Evolutionary conservation across 1,140 invertebrate genomes (phyloP).

Genomic region (Anoplophora glabripennis): DNA sequence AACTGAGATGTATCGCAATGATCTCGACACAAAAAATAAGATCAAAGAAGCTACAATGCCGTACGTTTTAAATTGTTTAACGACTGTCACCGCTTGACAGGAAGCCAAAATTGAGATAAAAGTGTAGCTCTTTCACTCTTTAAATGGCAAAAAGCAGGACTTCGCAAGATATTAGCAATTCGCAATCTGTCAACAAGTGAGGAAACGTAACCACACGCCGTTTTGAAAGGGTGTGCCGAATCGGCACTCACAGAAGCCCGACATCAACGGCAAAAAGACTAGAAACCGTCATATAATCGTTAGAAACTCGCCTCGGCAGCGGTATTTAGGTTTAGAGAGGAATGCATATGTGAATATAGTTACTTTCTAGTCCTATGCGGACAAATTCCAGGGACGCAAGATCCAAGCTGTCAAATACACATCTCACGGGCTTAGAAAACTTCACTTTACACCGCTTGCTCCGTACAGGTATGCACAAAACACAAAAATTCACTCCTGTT

Average conservation of each 20-base stretch:
- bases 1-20: too few species aligned
- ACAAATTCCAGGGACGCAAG: slow-evolving; percentile 13
- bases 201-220: not conserved
- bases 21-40: too few species aligned
- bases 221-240: slow-evolving; percentile 9
- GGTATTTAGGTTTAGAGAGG: slow-evolving; percentile 5
- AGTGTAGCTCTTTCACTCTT: too few species aligned
- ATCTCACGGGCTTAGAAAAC: slow-evolving; percentile 7
- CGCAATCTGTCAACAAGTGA: not conserved
- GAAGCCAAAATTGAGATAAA: too few species aligned
- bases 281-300: slow-evolving; percentile 12
- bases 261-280: not conserved
- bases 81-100: too few species aligned
- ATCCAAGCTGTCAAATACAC: slow-evolving; percentile 19
- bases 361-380: slow-evolving; percentile 23
- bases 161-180: too few species aligned
- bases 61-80: too few species aligned
- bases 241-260: too few species aligned
- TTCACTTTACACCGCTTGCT: not conserved
- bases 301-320: slow-evolving; percentile 8
- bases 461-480: not conserved
- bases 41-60: too few species aligned
- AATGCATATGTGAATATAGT: slow-evolving; percentile 5
- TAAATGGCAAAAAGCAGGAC: too few species aligned
- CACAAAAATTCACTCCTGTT: not conserved